Evolutionary conservation across 2,888 invertebrate genomes (phyloP).

Genomic region (Augochlorella aurata): DNA sequence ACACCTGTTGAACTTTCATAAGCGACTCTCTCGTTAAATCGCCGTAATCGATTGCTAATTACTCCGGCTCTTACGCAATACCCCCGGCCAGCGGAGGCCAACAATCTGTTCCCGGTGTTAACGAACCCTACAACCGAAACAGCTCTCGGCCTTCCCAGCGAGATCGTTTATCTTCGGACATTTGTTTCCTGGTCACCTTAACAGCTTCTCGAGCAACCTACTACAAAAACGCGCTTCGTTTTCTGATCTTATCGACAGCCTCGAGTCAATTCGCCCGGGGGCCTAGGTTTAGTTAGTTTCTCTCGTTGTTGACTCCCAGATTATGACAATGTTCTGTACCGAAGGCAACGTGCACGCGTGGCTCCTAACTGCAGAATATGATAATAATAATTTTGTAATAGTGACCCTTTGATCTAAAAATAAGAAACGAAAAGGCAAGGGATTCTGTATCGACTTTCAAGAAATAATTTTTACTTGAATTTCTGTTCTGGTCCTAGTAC

Average conservation of each 20-base stretch:
- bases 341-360: background rate
- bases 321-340: background rate
- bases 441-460: too few relatives aligned
- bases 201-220: background rate
- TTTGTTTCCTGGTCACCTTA: background rate
- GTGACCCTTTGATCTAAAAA: too few relatives aligned
- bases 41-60: conserved; percentile 16
- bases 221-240: background rate
- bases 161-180: background rate
- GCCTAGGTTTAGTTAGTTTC: background rate
- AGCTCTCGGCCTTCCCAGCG: background rate
- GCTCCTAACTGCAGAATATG: too few relatives aligned
- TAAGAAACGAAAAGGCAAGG: too few relatives aligned
- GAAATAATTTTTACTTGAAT: too few relatives aligned
- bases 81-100: too few relatives aligned
- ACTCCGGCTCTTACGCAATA: background rate
- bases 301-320: background rate
- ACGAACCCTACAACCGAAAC: background rate
- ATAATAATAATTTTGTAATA: too few relatives aligned
- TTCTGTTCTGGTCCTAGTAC: too few relatives aligned
- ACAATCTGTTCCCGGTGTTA: background rate
- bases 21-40: conserved; percentile 27
- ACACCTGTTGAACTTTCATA: conserved; percentile 48
- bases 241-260: background rate
- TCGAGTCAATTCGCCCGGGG: background rate